Percentiles rank a stretch among this genome's conserved stretches.
phyloP scores from a whole-genome alignment of 2,888 invertebrate species.

The Endotricha flammealis region DNA sequence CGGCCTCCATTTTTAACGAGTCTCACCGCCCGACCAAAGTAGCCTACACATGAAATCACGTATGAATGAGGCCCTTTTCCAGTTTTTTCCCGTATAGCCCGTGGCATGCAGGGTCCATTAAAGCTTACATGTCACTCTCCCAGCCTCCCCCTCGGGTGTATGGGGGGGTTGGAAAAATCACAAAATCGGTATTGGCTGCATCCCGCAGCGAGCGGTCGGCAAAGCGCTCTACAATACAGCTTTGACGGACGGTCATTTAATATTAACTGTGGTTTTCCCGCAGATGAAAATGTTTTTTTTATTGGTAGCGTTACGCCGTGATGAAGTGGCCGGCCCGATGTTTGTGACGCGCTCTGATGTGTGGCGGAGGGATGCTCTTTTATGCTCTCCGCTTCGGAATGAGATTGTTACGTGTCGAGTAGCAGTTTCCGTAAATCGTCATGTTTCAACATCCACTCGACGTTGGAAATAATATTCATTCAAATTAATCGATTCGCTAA shows the following conservation, averaged over 20 bases:
- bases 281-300: slow-evolving; percentile 77
- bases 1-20: slow-evolving; percentile 75
- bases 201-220: slow-evolving; percentile 56
- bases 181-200: slow-evolving; percentile 72
- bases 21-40: slow-evolving; percentile 68
- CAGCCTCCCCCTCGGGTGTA: slow-evolving; percentile 32
- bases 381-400: slow-evolving; percentile 53
- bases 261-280: slow-evolving; percentile 77
- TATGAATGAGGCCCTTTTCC: slow-evolving; percentile 75
- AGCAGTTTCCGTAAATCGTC: slow-evolving; percentile 21
- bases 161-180: slow-evolving; percentile 56
- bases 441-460: slow-evolving; percentile 16
- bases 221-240: slow-evolving; percentile 67
- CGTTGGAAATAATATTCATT: background rate
- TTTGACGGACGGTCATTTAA: slow-evolving; percentile 78
- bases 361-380: slow-evolving; percentile 63
- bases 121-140: slow-evolving; percentile 75
- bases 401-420: slow-evolving; percentile 51
- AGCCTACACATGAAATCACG: slow-evolving; percentile 77
- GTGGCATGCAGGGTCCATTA: slow-evolving; percentile 69
- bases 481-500: background rate
- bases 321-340: slow-evolving; percentile 71
- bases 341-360: slow-evolving; percentile 70
- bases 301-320: slow-evolving; percentile 64
- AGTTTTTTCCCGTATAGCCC: slow-evolving; percentile 71